Evolutionary conservation across 2,797 vertebrate genomes (phyloP).

Genomic region (Podarcis siculus): DNA sequence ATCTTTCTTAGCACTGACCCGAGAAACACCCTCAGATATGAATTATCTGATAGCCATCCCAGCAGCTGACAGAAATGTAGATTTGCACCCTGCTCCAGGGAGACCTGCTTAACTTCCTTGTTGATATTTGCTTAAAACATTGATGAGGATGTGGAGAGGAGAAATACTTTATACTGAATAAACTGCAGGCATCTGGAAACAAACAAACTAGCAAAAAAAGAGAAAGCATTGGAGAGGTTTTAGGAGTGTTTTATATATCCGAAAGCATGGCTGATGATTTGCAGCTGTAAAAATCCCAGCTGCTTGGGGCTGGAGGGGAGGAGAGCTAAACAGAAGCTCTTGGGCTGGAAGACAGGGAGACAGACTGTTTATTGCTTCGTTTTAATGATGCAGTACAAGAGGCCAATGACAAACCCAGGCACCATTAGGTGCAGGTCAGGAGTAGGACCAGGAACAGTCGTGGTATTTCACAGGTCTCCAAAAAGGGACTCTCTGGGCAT

Average conservation of each 20-base stretch:
- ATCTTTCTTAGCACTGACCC: constrained; percentile 57
- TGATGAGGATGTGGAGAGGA: constrained; percentile 47
- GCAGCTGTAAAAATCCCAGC: constrained; percentile 48
- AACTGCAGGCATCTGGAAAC: constrained; percentile 63
- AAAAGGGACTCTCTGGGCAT: background rate
- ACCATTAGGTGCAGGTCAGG: background rate
- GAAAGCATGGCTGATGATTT: constrained; percentile 28
- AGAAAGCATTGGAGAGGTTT: constrained; percentile 24
- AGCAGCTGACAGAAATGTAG: constrained; percentile 58
- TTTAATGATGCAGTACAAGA: constrained; percentile 26
- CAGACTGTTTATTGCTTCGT: constrained; percentile 1
- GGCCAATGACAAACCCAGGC: background rate
- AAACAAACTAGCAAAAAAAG: constrained; percentile 53
- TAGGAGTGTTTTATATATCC: constrained; percentile 23
- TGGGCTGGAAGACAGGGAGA: background rate
- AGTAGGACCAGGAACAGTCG: background rate
- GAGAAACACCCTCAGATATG: constrained; percentile 58
- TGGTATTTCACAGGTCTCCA: background rate
- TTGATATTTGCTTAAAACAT: constrained; percentile 56
- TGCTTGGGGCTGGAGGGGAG: background rate
- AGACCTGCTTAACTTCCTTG: constrained; percentile 25
- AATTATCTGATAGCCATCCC: constrained; percentile 57
- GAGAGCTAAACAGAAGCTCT: background rate
- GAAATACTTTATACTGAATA: constrained; percentile 47
- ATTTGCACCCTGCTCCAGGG: constrained; percentile 45